These are phyloP conservation scores for Odontocolon sp. DNA, from an alignment of 2,888 invertebrate genomes.

Conservation along the genomic window DNA sequence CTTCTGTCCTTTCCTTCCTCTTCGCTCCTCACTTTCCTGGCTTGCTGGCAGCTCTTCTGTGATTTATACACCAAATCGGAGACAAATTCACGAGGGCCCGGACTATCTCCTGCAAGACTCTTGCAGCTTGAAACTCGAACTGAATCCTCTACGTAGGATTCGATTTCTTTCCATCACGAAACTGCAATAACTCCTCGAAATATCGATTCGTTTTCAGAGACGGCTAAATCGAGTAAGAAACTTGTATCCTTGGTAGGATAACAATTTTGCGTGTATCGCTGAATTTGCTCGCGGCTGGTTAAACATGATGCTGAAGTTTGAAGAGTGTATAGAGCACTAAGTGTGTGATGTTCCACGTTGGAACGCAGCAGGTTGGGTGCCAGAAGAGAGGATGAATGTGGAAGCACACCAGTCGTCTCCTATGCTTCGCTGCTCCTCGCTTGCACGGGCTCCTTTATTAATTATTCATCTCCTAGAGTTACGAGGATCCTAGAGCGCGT, in stretches of 20 bases:
- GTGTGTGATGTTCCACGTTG: slow-evolving; percentile 14
- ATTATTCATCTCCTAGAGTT: slow-evolving; percentile 64
- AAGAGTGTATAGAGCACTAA: background rate
- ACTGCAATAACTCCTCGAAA: slow-evolving; percentile 6
- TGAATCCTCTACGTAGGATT: slow-evolving; percentile 2
- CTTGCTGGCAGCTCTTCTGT: background rate
- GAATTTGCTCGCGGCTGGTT: background rate
- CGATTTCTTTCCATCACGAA: slow-evolving; percentile 16
- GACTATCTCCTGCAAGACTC: background rate
- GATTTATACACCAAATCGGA: slow-evolving; percentile 47
- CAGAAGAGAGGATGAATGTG: slow-evolving; percentile 22
- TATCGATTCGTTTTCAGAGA: background rate
- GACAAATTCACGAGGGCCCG: slow-evolving; percentile 29
- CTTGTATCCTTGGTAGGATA: background rate
- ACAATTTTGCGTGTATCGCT: background rate
- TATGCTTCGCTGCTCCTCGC: slow-evolving; percentile 46
- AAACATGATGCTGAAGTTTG: slow-evolving; percentile 4
- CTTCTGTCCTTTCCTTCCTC: no score
- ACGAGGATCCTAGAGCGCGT: slow-evolving; percentile 57
- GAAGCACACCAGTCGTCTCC: slow-evolving; percentile 21
- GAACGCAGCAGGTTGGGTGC: background rate
- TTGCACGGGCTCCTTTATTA: slow-evolving; percentile 59
- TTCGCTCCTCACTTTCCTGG: slow-evolving; percentile 10
- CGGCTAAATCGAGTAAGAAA: background rate
- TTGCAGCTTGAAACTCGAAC: background rate